Evolutionary conservation across 2,888 invertebrate species (phyloP).

Genomic region (Chorisops tibialis): DNA sequence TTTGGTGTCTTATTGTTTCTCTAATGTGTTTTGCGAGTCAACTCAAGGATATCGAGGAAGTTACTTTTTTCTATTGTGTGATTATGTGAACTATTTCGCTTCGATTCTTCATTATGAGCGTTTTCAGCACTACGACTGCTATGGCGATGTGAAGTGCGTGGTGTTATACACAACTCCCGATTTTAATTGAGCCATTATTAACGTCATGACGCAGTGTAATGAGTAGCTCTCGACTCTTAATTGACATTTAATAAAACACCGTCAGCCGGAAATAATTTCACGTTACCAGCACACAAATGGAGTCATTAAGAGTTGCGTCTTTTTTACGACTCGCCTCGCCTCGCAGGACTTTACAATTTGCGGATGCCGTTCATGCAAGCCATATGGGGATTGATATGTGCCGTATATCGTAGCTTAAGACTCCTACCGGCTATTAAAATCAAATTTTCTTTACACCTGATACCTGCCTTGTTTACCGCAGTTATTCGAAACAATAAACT

Average conservation of each 20-base stretch:
- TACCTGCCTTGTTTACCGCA: neutral
- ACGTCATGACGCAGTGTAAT: conserved; percentile 31
- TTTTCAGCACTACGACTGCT: neutral
- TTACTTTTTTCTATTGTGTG: neutral
- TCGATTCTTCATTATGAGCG: too few relatives aligned
- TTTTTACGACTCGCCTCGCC: conserved; percentile 15
- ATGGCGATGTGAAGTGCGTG: neutral
- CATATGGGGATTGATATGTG: conserved; percentile 5
- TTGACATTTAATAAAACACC: conserved; percentile 32
- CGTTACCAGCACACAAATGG: conserved; percentile 16
- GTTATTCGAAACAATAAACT: too few relatives aligned
- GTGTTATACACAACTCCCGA: neutral
- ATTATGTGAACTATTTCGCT: neutral
- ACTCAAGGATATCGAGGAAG: neutral
- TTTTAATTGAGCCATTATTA: conserved; percentile 32
- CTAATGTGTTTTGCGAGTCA: too few relatives aligned
- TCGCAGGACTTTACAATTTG: neutral
- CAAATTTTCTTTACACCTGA: conserved; percentile 20
- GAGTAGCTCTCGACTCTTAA: conserved; percentile 27
- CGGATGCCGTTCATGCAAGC: conserved; percentile 25
- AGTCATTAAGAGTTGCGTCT: conserved; percentile 23
- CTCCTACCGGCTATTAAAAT: conserved; percentile 15
- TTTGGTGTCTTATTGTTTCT: too few relatives aligned
- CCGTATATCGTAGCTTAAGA: neutral
- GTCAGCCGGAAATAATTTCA: conserved; percentile 27